A percentile compares a stretch with the other conserved stretches of the same genome.
These are phyloP conservation scores for Lepidonotus clava DNA, from an alignment of 2,888 invertebrate genomes.

Conservation along the genomic window DNA sequence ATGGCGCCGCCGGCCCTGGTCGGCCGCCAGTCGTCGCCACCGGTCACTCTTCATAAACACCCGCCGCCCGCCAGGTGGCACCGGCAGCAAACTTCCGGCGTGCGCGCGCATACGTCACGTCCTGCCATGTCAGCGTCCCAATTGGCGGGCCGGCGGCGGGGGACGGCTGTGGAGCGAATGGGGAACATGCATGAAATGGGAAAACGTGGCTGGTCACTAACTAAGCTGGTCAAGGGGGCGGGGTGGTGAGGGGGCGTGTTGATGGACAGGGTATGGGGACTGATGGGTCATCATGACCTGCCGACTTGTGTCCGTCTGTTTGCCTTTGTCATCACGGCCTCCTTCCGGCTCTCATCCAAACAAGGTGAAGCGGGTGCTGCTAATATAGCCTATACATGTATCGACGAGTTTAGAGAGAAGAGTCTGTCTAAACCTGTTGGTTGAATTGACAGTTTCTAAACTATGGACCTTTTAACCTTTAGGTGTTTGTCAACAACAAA, in stretches of 20 bases:
- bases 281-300: no score
- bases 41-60: conserved; percentile 45
- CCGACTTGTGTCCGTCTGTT: no score
- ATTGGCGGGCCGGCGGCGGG: neutral
- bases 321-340: no score
- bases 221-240: neutral
- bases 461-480: no score
- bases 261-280: no score
- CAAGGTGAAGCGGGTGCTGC: no score
- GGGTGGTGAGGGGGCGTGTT: neutral
- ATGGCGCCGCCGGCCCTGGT: neutral
- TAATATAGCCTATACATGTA: no score
- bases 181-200: conserved; percentile 9
- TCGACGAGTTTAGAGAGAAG: no score
- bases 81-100: conserved; percentile 43
- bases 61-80: conserved; percentile 33
- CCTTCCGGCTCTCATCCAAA: no score
- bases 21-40: neutral
- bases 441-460: no score
- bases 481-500: no score
- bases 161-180: neutral
- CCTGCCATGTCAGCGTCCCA: neutral
- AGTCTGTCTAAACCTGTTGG: no score
- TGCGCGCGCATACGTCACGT: conserved; percentile 28
- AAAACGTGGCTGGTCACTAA: conserved; percentile 2